Conservation (phyloP, 2,888 invertebrate species). For the Drosophila austrosaltans region DNA sequence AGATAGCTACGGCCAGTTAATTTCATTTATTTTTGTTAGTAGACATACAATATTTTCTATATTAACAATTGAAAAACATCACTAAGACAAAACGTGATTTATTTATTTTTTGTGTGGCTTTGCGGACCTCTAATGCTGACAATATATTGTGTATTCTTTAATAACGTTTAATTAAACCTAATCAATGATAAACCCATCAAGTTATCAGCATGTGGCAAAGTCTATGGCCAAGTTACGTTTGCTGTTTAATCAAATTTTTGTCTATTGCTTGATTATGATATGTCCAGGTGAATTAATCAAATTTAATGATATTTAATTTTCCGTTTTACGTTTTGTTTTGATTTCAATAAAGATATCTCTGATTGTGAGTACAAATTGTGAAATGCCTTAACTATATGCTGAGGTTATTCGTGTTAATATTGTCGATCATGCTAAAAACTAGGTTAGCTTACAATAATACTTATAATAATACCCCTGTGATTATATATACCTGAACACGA, state of each 20-base stretch:
- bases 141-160: slow-evolving; percentile 64
- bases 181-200: slow-evolving; percentile 69
- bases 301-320: slow-evolving; percentile 78
- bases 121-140: slow-evolving; percentile 55
- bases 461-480: slow-evolving; percentile 3
- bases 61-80: slow-evolving; percentile 72
- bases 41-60: slow-evolving; percentile 55
- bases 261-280: slow-evolving; percentile 42
- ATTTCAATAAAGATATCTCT: slow-evolving; percentile 16
- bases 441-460: slow-evolving; percentile 7
- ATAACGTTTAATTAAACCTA: slow-evolving; percentile 79
- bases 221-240: neutral
- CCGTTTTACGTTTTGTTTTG: slow-evolving; percentile 31
- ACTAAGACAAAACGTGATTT: slow-evolving; percentile 74
- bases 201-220: slow-evolving; percentile 69
- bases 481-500: neutral
- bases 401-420: slow-evolving; percentile 39
- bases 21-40: slow-evolving; percentile 66
- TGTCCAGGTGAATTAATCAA: slow-evolving; percentile 74
- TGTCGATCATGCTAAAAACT: slow-evolving; percentile 47
- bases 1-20: slow-evolving; percentile 63
- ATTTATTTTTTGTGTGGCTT: slow-evolving; percentile 41
- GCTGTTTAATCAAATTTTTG: slow-evolving; percentile 65
- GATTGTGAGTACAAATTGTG: slow-evolving; percentile 31
- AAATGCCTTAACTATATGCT: slow-evolving; percentile 7